These are phyloP conservation scores for Bombyx mori DNA, from an alignment of 1,140 invertebrate species.

Conservation along the genomic window DNA sequence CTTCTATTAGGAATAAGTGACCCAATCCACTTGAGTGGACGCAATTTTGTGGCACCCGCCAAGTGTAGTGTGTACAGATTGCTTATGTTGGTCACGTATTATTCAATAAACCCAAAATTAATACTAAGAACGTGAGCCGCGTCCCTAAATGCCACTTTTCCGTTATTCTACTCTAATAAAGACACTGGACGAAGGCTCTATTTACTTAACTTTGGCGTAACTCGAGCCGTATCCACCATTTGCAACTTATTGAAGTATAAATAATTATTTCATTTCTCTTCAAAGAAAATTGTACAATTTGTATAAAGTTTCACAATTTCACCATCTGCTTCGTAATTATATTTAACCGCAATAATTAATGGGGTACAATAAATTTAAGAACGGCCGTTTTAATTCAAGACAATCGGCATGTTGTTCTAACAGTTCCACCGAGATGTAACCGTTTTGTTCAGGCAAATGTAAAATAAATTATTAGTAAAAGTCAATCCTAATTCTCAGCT, in stretches of 20 bases:
- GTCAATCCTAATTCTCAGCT: too few relatives aligned
- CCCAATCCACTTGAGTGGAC: slow-evolving; percentile 33
- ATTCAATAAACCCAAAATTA: slow-evolving; percentile 63
- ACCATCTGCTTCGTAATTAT: slow-evolving; percentile 15
- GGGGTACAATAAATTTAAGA: slow-evolving; percentile 34
- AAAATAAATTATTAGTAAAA: too few relatives aligned
- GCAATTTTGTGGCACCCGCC: slow-evolving; percentile 29
- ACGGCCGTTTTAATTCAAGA: slow-evolving; percentile 22
- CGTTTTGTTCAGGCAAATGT: too few relatives aligned
- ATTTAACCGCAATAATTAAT: slow-evolving; percentile 35
- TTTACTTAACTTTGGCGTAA: slow-evolving; percentile 13
- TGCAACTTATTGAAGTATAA: slow-evolving; percentile 11
- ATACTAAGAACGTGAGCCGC: slow-evolving; percentile 46
- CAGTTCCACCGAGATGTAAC: slow-evolving; percentile 9
- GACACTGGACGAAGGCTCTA: slow-evolving; percentile 21
- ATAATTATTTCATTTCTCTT: slow-evolving; percentile 20
- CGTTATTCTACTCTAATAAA: slow-evolving; percentile 42
- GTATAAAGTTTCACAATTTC: slow-evolving; percentile 12
- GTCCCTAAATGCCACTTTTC: slow-evolving; percentile 28
- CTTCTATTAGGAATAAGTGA: slow-evolving; percentile 25
- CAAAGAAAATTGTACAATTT: slow-evolving; percentile 4
- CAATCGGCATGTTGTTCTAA: slow-evolving; percentile 26
- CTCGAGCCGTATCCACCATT: slow-evolving; percentile 1
- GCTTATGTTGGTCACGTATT: slow-evolving; percentile 50
- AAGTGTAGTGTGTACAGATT: slow-evolving; percentile 28